These are phyloP conservation scores for Typhlichthys subterraneus DNA, from an alignment of 2,797 vertebrate genomes.

Conservation along the genomic window DNA sequence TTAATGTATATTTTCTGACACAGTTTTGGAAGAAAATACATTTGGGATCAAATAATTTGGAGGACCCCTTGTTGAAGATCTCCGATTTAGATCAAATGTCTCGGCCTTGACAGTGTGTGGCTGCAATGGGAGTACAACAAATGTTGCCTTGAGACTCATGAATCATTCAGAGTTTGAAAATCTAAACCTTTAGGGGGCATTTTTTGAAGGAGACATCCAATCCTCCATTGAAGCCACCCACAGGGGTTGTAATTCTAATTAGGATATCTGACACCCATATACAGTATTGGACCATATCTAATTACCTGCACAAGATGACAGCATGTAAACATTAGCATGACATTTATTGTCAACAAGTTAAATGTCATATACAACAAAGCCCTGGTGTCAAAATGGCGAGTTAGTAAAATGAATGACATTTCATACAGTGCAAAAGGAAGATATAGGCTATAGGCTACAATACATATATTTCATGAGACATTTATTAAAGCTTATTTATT, in stretches of 20 bases:
- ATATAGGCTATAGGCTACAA: no score
- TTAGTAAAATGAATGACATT: constrained; percentile 3
- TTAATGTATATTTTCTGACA: no score
- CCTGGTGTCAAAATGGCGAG: neutral
- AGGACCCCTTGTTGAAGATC: no score
- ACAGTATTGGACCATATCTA: constrained; percentile 51
- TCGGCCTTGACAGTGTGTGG: neutral
- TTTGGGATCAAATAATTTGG: no score
- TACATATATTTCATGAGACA: no score
- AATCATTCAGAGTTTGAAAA: constrained; percentile 78
- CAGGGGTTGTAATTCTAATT: constrained; percentile 81
- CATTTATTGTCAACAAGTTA: constrained; percentile 36
- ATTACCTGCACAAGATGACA: constrained; percentile 66
- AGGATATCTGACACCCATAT: constrained; percentile 68
- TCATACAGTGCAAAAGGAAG: constrained; percentile 14
- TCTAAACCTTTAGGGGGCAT: constrained; percentile 70
- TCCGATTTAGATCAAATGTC: no score
- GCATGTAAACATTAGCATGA: constrained; percentile 49
- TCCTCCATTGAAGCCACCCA: constrained; percentile 70
- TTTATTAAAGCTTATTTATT: no score
- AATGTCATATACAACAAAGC: constrained; percentile 11
- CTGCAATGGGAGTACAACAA: constrained; percentile 48
- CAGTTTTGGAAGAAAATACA: no score
- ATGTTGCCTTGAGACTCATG: constrained; percentile 68
- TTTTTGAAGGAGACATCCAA: constrained; percentile 79